phyloP scores from a whole-genome alignment of 2,113 vertebrate genomes.

The Mesembrinibis cayennensis region DNA sequence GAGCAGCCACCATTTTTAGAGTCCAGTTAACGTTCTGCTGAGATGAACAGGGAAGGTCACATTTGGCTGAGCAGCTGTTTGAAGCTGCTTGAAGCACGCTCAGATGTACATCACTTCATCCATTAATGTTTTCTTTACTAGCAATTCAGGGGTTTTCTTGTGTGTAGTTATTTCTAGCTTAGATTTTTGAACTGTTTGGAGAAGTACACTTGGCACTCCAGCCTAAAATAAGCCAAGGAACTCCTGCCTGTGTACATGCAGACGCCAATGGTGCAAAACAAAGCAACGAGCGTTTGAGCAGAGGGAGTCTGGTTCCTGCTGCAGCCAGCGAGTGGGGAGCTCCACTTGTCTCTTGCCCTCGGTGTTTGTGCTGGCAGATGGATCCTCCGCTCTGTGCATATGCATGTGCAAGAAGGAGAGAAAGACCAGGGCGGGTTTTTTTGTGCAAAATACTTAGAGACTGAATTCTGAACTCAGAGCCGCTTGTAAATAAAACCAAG shows the following conservation, averaged over 20 bases:
- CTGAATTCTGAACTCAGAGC: neutral
- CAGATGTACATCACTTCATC: neutral
- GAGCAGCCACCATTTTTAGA: neutral
- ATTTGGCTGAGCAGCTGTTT: neutral
- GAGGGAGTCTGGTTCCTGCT: neutral
- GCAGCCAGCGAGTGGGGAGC: accelerated
- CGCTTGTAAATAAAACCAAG: neutral
- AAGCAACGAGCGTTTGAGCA: neutral
- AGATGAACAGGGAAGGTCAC: neutral
- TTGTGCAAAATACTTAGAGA: neutral
- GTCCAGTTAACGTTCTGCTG: neutral
- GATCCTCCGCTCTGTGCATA: neutral
- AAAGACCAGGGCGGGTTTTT: neutral
- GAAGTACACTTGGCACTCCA: neutral
- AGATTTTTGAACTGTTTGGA: neutral
- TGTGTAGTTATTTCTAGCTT: neutral
- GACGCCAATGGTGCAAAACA: neutral
- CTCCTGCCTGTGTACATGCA: neutral
- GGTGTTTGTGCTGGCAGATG: neutral
- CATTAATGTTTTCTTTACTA: neutral
- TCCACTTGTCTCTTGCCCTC: neutral
- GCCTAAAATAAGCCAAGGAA: neutral
- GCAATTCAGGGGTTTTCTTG: neutral
- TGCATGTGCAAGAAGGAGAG: neutral
- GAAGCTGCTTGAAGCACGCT: neutral